Percentiles rank a stretch among this genome's conserved stretches.
Conservation (phyloP, 2,113 vertebrate genomes). For the Perccottus glenii region DNA sequence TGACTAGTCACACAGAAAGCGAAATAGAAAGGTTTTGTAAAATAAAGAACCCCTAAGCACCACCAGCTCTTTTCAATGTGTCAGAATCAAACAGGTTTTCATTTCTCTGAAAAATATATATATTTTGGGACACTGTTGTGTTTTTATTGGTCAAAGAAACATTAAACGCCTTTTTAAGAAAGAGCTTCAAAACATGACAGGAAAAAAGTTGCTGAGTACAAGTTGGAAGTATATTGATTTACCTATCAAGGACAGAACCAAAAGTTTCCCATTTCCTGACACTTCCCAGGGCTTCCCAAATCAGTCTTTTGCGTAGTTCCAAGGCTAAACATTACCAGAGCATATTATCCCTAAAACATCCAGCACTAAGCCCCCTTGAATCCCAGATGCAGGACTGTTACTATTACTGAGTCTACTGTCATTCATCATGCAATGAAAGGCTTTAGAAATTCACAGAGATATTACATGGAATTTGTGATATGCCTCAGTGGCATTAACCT, state of each 20-base stretch:
- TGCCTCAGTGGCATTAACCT: conserved; percentile 12
- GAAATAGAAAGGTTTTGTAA: conserved; percentile 35
- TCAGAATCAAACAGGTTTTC: conserved; percentile 19
- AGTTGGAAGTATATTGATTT: neutral
- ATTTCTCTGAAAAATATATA: conserved; percentile 17
- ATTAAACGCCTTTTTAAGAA: conserved; percentile 13
- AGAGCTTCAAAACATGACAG: neutral
- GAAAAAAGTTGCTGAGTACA: neutral
- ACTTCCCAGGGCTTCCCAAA: neutral
- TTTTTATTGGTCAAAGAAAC: conserved; percentile 20
- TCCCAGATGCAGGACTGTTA: conserved; percentile 28
- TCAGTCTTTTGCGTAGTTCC: neutral
- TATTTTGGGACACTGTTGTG: conserved; percentile 10
- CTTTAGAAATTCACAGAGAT: conserved; percentile 33
- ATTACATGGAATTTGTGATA: conserved; percentile 37
- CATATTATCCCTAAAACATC: conserved; percentile 19
- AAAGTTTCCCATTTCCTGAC: neutral
- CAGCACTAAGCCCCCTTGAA: conserved; percentile 13
- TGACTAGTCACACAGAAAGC: conserved; percentile 39
- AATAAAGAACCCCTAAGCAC: conserved; percentile 29
- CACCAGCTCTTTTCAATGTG: conserved; percentile 29
- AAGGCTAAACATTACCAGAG: neutral
- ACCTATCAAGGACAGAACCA: neutral
- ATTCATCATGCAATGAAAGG: conserved; percentile 46
- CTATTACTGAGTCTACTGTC: conserved; percentile 33